Base-by-base conservation (phyloP, 2,113 vertebrate species). In the Cettia cetti region DNA sequence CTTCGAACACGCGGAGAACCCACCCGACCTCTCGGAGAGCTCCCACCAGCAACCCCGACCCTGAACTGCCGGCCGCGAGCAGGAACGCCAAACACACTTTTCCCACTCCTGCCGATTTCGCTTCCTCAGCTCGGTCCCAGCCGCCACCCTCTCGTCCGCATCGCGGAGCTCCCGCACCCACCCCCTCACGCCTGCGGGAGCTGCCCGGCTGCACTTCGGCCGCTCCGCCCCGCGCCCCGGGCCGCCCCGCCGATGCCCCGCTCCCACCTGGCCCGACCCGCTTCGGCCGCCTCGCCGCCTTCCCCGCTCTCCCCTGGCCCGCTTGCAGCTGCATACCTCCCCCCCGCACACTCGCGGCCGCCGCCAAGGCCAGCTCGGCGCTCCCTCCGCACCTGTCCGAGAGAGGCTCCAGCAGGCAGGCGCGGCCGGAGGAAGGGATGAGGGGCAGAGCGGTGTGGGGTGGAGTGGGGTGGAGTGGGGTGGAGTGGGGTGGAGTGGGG, bases 1-100 rank as follows among this genome's bases (percentile, higher is more conserved):
- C 31, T 16, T 1, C 2, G 1, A 39, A 6, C 27, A n/a, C 5
- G 4, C 6, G 26, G 3, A 28, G 19, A 74, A 53, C 5, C 4
- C 3, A 12, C 23, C 19, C 0, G 14, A 11, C 4, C 28, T 13
- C 42, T 5, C 22, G 19, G 6, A 42, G 17, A 14, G n/a, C 56
- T 39, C 15, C 45, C 64, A 18, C 31, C 9, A 19, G 28, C 60
- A 5, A 30, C 23, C 40, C 26, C 11, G n/a, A 24, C n/a, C 10
- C 70, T 22, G 15, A 17, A 12, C 3, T 3, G 27, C 59, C 4
- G 26, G 3, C 5, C 22, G 3, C 24, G 5, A 14, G 22, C 27
- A 21, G n/a, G 13, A 77, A 45, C 5, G 7, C 14, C 11, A 35
- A 10, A 22, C 9, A 2, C 6, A 1, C 9, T 47, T n/a, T 31